Base-by-base conservation (phyloP, 2,888 invertebrate genomes). In the Drosophila falleni region DNA sequence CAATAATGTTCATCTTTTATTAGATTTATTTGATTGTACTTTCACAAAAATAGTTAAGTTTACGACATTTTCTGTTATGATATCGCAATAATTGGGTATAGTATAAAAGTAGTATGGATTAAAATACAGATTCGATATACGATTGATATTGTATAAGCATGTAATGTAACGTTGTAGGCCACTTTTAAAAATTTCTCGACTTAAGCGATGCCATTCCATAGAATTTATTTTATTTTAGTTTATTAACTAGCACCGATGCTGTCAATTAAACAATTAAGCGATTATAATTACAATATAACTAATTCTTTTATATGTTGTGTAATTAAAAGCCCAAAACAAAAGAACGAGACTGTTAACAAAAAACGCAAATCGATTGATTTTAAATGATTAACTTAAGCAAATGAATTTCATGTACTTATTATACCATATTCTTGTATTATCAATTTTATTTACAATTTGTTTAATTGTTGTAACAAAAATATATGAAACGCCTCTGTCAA, bases 191-290 rank as follows among this genome's bases (percentile, higher is more conserved):
- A 15, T 23, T 59, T 65, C 80, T 72, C 63, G 26, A 89, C 67
- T 68, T 78, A 85, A 85, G 74, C 90, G 87, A 86, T 85, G 87
- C 89, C 85, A 85, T 85, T 85, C 90, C 85, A 85, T 56, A 62
- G 19, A 62, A 50, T 69, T 60, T 58, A 65, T 79, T 54, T 59
- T 51, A 56, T 11, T 60, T 53, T 60, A 55, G 54, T 31, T 51
- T 54, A 44, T 23, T 55, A 59, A 26, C 31, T 41, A 41, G 44
- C 54, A 53, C 49, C 16, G 19, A 72, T 59, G 51, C 65, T 69
- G 89, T 84, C 89, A 89, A 85, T 87, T 87, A 87, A 51, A 23
- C 35, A 41, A 39, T 33, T 42, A 59, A 60, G 19, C n/a, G n/a
- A 37, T 23, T 41, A 31, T 8, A 19, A 4, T 54, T 61, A 46